Evolutionary conservation across 2,113 vertebrate genomes (phyloP), one percentile per base, ranked within the genome.

Genomic region (Cygnus atratus): DNA sequence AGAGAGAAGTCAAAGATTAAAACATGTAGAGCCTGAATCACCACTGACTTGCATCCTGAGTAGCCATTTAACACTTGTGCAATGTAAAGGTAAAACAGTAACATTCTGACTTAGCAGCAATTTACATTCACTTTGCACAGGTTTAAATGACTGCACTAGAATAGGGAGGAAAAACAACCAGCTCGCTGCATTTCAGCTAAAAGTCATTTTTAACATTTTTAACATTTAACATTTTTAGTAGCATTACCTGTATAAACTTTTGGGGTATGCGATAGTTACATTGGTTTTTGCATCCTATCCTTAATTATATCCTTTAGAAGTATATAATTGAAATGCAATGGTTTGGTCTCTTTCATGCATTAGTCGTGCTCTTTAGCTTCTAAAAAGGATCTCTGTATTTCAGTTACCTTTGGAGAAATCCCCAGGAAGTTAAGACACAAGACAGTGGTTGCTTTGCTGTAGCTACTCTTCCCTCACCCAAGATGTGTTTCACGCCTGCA

Each of bases 1-100:
- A 50, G 31, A 78, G 35, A 24, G 22, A 87, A 92, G 50, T 82
- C 80, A 95, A 81, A 93, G 86, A 88, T 35, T 70, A 92, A 90
- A 92, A 79, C 61, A 88, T 6, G 13, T 73, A 84, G 10, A 68
- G 66, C 29, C 54, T 70, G 44, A 93, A 82, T 62, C 5, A 8
- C 65, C 68, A 78, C 17, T 25, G 76, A 79, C 90, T 92, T 92
- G 80, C 77, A 89, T 73, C 25, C 58, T n/a, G 31, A 84, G 66
- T 39, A 91, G 58, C n/a, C 58, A 84, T 87, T 73, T 85, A 93
- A 93, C 35, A 82, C 41, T 82, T 35, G 16, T 22, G 58, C 28
- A 84, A 70, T 92, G 54, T 58, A 88, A 80, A 89, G 35, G 59
- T 84, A 68, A 66, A 89, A n/a, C 33, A 90, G 65, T 29, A 94